These are phyloP conservation scores for Gadopsis bispinosus DNA, from an alignment of 2,797 vertebrate genomes.

Conservation along the genomic window DNA sequence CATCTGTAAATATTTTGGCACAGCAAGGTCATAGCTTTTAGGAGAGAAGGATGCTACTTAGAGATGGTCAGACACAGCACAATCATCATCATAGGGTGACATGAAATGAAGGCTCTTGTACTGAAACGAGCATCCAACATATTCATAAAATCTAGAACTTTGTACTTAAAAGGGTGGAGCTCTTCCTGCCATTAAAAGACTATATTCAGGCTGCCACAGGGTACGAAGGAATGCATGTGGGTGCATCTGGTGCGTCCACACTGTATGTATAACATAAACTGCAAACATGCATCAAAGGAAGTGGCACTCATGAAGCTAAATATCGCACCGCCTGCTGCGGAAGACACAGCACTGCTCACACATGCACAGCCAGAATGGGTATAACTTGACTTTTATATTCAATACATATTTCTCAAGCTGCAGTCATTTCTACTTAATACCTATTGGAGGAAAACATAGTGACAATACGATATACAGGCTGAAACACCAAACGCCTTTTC, in stretches of 20 bases:
- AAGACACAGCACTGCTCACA: conserved; percentile 36
- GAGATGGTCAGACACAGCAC: conserved; percentile 22
- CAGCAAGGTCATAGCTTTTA: conserved; percentile 4
- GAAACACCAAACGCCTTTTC: neutral
- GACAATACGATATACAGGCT: neutral
- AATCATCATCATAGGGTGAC: conserved; percentile 15
- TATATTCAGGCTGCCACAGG: conserved; percentile 62
- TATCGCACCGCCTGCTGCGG: conserved; percentile 27
- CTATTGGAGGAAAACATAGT: neutral
- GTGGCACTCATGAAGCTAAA: conserved; percentile 42
- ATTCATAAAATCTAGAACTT: conserved; percentile 61
- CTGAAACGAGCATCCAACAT: conserved; percentile 47
- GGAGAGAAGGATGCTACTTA: conserved; percentile 1
- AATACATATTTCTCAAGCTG: conserved; percentile 5
- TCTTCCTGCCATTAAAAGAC: conserved; percentile 68
- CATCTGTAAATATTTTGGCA: conserved; percentile 34
- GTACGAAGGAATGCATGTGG: conserved; percentile 70
- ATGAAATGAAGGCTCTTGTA: conserved; percentile 39
- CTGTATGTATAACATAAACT: conserved; percentile 64
- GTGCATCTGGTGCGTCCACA: conserved; percentile 52
- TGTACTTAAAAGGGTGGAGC: conserved; percentile 68
- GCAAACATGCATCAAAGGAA: conserved; percentile 69
- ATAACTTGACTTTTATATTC: conserved; percentile 19
- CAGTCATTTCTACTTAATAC: conserved; percentile 5
- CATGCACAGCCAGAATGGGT: conserved; percentile 7